Base-by-base conservation (phyloP, 1,140 invertebrate genomes). In the Rhynchophorus ferrugineus region DNA sequence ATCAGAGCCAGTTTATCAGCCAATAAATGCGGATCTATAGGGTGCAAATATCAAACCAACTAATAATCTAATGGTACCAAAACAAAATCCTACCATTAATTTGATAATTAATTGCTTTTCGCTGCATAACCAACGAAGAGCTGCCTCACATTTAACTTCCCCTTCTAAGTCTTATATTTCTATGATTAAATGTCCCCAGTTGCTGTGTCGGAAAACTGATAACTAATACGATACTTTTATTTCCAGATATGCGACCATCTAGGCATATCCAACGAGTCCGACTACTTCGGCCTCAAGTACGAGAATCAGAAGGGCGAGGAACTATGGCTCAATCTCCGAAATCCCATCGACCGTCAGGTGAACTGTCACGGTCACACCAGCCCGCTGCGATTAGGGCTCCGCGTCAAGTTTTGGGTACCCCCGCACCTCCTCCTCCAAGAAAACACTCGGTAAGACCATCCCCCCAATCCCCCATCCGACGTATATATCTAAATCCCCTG, bases 341-440 rank as follows among this genome's bases (percentile, higher is more conserved):
- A 93, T 71, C 81, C 84, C 13, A 79, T 93, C 33, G 80, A 84
- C 58, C 76, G 82, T 46, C 84, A 89, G 61, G 75, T 87, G 67
- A 67, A 75, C 41, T 67, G 76, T 59, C 78, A 60, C 70, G 78
- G 65, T 63, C 81, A 64, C 34, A 73, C 73, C 43, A 70, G 73
- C 11, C 73, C 74, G 9, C 46, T 72, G 44, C 69, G 73, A 43
- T 70, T 82, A 69, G 87, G 74, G 64, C 74, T 73, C 58, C 63
- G 86, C 73, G 80, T 89, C 17, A 92, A 93, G 68, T 92, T 92
- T 74, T 92, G 87, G 85, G 88, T 93, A 33, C 86, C 87, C 1
- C 89, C 89, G 8, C 89, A 92, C 73, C 77, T 83, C 49, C 76
- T 94, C 42, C 78, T 89, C 35, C 87, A 91, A 70, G 85, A 89